These are phyloP conservation scores for Sprattus sprattus DNA, from an alignment of 2,113 vertebrate genomes.

Conservation along the genomic window DNA sequence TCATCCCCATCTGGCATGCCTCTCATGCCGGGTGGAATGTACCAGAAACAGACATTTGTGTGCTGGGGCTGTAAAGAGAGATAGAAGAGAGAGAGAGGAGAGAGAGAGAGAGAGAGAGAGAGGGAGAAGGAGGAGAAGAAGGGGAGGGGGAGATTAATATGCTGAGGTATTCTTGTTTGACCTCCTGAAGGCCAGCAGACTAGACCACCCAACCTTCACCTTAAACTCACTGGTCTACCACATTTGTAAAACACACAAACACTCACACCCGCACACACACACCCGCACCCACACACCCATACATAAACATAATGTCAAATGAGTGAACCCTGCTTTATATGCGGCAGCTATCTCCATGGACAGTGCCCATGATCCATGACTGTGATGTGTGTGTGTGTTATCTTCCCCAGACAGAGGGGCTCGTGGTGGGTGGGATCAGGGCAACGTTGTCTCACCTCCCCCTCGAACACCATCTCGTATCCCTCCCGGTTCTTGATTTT, in stretches of 20 bases:
- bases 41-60: constrained; percentile 99
- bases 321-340: constrained; percentile 2
- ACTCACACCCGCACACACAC: neutral
- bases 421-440: neutral
- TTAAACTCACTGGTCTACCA: neutral
- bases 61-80: constrained; percentile 85
- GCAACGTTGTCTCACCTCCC: constrained; percentile 77
- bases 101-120: neutral
- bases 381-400: neutral
- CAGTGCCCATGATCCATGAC: neutral
- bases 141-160: neutral
- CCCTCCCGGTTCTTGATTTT: constrained; percentile 97
- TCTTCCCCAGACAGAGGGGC: neutral
- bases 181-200: neutral
- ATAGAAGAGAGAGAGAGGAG: neutral
- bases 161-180: neutral
- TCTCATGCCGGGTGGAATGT: constrained; percentile 90
- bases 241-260: neutral
- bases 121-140: neutral
- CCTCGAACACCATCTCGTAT: constrained; percentile 95
- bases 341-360: neutral
- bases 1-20: constrained; percentile 83
- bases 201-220: neutral
- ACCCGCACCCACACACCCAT: constrained; percentile 1
- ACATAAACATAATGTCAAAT: neutral